Evolutionary conservation across 1,140 invertebrate species (phyloP).

Genomic region (Eurosta solidaginis): DNA sequence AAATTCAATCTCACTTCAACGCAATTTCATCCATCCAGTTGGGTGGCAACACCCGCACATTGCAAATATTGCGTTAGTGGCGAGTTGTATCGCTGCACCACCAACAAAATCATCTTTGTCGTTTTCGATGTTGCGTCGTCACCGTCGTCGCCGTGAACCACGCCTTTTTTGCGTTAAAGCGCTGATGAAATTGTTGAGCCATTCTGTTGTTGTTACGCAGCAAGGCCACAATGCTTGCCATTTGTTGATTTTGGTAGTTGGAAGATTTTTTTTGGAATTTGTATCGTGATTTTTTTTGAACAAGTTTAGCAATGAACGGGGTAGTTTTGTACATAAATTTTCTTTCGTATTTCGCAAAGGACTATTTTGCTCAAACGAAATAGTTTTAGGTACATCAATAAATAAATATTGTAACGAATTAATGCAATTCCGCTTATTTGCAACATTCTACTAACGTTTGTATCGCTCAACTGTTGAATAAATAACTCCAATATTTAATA

Average conservation of each 20-base stretch:
- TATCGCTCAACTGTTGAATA: too few species aligned
- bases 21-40: not conserved
- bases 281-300: not conserved
- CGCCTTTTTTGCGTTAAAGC: conserved; percentile 17
- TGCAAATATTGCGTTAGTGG: not conserved
- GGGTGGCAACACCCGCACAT: conserved; percentile 2
- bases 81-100: not conserved
- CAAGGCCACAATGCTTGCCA: not conserved
- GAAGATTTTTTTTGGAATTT: not conserved
- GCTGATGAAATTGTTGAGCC: conserved; percentile 14
- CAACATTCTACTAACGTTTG: too few species aligned
- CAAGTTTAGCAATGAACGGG: too few species aligned
- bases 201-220: not conserved
- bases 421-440: too few species aligned
- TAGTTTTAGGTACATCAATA: too few species aligned
- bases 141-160: not conserved
- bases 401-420: too few species aligned
- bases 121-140: not conserved
- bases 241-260: not conserved
- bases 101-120: not conserved
- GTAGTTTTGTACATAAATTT: too few species aligned
- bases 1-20: not conserved
- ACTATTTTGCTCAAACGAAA: too few species aligned
- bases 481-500: too few species aligned
- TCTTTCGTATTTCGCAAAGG: too few species aligned